Conservation (phyloP, 2,888 invertebrate genomes). For the Ommatoiulus sabulosus region DNA sequence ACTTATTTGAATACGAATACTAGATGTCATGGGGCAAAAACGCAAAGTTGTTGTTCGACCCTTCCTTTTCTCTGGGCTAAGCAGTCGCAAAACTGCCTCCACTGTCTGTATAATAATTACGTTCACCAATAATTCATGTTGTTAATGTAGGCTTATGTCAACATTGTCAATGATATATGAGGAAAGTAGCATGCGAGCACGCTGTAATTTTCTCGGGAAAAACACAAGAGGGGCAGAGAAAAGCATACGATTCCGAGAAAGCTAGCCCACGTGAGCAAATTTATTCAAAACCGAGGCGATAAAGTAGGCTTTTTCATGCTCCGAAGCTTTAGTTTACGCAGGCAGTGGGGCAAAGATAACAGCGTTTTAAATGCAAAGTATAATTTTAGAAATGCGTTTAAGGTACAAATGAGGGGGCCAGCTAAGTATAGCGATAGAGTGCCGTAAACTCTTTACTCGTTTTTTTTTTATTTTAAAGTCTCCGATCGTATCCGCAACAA, state of each 20-base stretch:
- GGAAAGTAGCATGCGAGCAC: neutral
- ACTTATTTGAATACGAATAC: neutral
- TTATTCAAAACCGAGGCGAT: slow-evolving; percentile 29
- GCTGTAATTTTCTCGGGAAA: slow-evolving; percentile 16
- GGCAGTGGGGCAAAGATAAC: neutral
- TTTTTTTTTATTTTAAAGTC: no score
- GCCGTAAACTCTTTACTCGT: no score
- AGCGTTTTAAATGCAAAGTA: neutral
- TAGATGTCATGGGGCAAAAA: neutral
- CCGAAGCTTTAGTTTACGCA: neutral
- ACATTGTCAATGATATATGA: slow-evolving; percentile 40
- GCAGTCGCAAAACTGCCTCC: neutral
- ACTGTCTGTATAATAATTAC: slow-evolving; percentile 4
- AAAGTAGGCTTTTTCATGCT: slow-evolving; percentile 28
- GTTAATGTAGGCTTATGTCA: slow-evolving; percentile 43
- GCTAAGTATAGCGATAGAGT: neutral
- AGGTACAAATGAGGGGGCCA: neutral
- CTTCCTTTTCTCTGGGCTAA: neutral
- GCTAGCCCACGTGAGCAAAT: neutral
- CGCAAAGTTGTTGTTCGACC: neutral
- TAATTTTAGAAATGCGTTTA: neutral
- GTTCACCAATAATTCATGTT: slow-evolving; percentile 36
- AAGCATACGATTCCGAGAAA: neutral
- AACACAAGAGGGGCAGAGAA: neutral
- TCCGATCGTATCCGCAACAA: no score